These are phyloP conservation scores for Lycocerus yunnanus DNA, from an alignment of 2,888 invertebrate species.

Conservation along the genomic window DNA sequence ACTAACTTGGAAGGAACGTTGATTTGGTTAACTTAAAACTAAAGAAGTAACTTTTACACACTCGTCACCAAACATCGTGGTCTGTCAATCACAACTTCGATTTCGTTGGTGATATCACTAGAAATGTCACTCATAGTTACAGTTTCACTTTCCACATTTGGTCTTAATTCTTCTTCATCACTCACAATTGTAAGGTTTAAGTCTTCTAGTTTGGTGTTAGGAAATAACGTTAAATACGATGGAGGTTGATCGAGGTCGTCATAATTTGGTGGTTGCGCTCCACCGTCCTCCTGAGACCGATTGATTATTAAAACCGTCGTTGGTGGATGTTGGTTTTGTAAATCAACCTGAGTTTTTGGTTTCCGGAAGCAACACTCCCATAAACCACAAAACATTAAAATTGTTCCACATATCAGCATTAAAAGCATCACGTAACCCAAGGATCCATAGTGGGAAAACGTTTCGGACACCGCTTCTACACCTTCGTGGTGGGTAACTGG, in stretches of 20 bases:
- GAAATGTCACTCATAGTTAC: neutral
- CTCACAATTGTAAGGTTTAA: neutral
- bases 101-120: conserved; percentile 4
- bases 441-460: conserved; percentile 71
- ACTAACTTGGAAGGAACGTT: neutral
- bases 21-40: neutral
- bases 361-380: conserved; percentile 63
- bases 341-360: conserved; percentile 48
- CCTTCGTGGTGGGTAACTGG: conserved; percentile 34
- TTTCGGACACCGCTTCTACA: conserved; percentile 57
- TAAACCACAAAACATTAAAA: conserved; percentile 71
- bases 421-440: conserved; percentile 76
- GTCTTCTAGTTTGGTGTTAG: conserved; percentile 43
- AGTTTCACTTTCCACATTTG: neutral
- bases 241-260: conserved; percentile 67
- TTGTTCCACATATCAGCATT: conserved; percentile 71
- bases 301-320: conserved; percentile 48
- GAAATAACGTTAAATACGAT: conserved; percentile 70
- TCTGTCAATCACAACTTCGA: neutral
- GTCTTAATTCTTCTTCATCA: neutral
- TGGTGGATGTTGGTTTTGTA: conserved; percentile 38
- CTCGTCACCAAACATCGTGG: neutral
- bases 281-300: conserved; percentile 32
- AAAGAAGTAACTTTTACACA: neutral
- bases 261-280: conserved; percentile 64